These are phyloP conservation scores for Pitangus sulphuratus DNA, from an alignment of 2,797 vertebrate species.

Conservation along the genomic window DNA sequence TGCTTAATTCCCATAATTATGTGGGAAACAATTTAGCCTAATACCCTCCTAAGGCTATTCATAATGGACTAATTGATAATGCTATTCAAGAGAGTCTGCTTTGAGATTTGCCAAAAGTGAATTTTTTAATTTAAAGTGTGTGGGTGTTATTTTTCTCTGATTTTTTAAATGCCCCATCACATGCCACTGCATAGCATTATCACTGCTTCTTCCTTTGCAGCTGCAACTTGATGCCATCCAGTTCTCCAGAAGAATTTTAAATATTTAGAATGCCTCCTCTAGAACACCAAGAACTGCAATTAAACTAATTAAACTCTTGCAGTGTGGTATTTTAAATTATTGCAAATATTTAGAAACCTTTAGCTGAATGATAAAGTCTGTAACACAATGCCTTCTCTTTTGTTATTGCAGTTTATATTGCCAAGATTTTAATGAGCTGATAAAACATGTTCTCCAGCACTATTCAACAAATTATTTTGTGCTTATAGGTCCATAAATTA, in stretches of 20 bases:
- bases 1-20: background rate
- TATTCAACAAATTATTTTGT: background rate
- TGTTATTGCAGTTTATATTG: background rate
- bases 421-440: constrained; percentile 6
- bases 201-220: background rate
- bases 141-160: background rate
- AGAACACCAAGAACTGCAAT: background rate
- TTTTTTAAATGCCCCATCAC: background rate
- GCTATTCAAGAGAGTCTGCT: background rate
- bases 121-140: constrained; percentile 1
- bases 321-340: background rate
- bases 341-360: background rate
- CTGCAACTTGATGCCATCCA: background rate
- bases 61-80: background rate
- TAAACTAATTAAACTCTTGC: background rate
- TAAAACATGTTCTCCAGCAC: background rate
- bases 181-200: background rate
- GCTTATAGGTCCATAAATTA: background rate
- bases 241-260: background rate
- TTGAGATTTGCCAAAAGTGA: background rate
- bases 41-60: background rate
- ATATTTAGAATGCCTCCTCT: background rate
- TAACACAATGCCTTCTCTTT: background rate
- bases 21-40: background rate
- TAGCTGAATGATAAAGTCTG: background rate